phyloP scores from a whole-genome alignment of 2,888 invertebrate species.

The Sclerodermus sp. region DNA sequence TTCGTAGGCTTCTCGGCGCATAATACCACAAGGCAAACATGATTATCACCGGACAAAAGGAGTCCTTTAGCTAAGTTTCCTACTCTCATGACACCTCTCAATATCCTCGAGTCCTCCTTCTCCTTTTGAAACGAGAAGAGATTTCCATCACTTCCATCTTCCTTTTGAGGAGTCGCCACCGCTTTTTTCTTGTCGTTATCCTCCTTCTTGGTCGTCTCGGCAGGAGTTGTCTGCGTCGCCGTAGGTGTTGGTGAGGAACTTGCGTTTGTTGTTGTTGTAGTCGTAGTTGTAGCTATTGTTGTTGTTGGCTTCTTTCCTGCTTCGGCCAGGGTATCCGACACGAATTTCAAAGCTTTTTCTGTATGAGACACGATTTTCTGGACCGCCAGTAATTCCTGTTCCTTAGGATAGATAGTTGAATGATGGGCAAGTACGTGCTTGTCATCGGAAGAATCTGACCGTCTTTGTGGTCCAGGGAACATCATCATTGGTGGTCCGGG shows the following conservation, averaged over 20 bases:
- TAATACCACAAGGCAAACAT: slow-evolving; percentile 89
- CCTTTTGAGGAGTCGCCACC: slow-evolving; percentile 47
- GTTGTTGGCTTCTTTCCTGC: slow-evolving; percentile 32
- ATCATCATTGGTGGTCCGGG: slow-evolving; percentile 59
- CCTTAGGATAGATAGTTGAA: slow-evolving; percentile 90
- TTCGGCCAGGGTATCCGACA: slow-evolving; percentile 84
- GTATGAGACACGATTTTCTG: slow-evolving; percentile 91
- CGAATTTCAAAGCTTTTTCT: slow-evolving; percentile 91
- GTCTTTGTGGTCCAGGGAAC: slow-evolving; percentile 67
- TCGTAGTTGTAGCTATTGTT: slow-evolving; percentile 37
- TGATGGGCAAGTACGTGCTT: slow-evolving; percentile 93
- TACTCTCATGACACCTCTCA: slow-evolving; percentile 97
- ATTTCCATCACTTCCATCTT: slow-evolving; percentile 75
- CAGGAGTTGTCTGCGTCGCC: slow-evolving; percentile 50
- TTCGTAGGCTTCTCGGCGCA: slow-evolving; percentile 93
- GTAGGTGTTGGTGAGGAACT: slow-evolving; percentile 28
- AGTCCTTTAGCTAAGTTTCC: slow-evolving; percentile 89
- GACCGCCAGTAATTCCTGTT: slow-evolving; percentile 84
- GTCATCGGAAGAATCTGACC: slow-evolving; percentile 93
- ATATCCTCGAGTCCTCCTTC: slow-evolving; percentile 68
- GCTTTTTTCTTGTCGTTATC: slow-evolving; percentile 61
- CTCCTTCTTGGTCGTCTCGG: slow-evolving; percentile 56
- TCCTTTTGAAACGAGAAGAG: slow-evolving; percentile 71
- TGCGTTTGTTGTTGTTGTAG: slow-evolving; percentile 26
- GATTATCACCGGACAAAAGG: slow-evolving; percentile 84